Evolutionary conservation across 1,140 invertebrate species (phyloP).

Genomic region (Meloidogyne floridensis): DNA sequence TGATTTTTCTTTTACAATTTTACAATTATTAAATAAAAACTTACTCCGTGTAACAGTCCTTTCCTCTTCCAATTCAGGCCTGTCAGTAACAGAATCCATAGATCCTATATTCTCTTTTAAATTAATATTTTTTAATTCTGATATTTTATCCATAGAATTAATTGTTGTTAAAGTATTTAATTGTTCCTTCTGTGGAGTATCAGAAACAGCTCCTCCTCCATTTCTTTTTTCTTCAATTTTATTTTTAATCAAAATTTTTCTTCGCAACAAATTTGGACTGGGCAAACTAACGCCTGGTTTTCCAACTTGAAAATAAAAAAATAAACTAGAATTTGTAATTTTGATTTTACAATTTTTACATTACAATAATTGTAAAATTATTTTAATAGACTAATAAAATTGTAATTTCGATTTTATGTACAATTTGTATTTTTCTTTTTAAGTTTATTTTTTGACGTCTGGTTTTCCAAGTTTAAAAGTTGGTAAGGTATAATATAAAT

Average conservation of each 20-base stretch:
- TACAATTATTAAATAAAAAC: neutral
- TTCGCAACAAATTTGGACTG: slow-evolving; percentile 50
- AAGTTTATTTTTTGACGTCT: too few relatives aligned
- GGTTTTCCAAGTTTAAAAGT: too few relatives aligned
- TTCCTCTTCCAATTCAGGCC: slow-evolving; percentile 40
- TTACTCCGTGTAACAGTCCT: slow-evolving; percentile 38
- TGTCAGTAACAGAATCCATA: slow-evolving; percentile 31
- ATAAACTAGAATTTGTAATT: too few relatives aligned
- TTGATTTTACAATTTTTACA: too few relatives aligned
- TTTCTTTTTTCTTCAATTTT: slow-evolving; percentile 48
- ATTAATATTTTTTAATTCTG: neutral
- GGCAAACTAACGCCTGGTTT: slow-evolving; percentile 56
- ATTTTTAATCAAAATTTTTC: slow-evolving; percentile 55
- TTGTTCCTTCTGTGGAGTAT: slow-evolving; percentile 16
- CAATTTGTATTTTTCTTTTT: too few relatives aligned
- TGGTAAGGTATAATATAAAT: too few relatives aligned
- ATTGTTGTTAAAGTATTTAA: neutral
- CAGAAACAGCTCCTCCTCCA: neutral
- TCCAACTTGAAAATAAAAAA: slow-evolving; percentile 38
- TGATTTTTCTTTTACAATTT: too few relatives aligned
- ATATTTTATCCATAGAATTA: slow-evolving; percentile 20
- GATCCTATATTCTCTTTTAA: slow-evolving; percentile 38
- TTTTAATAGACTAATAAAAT: too few relatives aligned
- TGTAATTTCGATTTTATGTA: too few relatives aligned
- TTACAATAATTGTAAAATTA: too few relatives aligned